Base-by-base conservation (phyloP, 2,888 invertebrate species). In the Eumacrocentrus americanus region DNA sequence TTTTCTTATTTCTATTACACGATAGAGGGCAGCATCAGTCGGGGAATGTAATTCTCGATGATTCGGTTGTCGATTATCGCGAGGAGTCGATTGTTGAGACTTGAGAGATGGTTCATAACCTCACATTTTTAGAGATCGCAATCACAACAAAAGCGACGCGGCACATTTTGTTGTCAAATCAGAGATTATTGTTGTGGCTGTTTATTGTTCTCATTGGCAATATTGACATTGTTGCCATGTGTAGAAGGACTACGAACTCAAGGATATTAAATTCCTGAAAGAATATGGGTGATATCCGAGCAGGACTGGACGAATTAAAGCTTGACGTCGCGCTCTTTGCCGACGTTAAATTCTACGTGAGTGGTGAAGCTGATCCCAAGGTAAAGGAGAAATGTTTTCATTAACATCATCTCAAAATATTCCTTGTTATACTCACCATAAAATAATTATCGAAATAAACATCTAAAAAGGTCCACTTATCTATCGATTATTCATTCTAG, bases 331-430 rank as follows among this genome's bases (percentile, higher is more conserved):
- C 85, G 73, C 84, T 94, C 72, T 94, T 94, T 82, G 89, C 90
- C 81, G 89, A 90, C 84, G 89, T 94, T 71, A 91, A 91, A 79
- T 94, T 89, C 83, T 92, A 89, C 83, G 84, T 91, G 73, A 91
- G 90, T 78, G 93, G 93, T 69, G 90, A 90, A 65, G 77, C 72
- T 50, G 80, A 80, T 67, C 74, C 80, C 29, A 80, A 80, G 75
- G 80, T 80, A 67, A 57, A 18, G 38, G 9, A 3, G 48, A 52
- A 62, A 53, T 61, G n/a, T n/a, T n/a, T n/a, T n/a, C n/a, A n/a
- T n/a, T n/a, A n/a, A n/a, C n/a, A n/a, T n/a, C n/a, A n/a, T n/a
- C n/a, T n/a, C n/a, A n/a, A n/a, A n/a, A n/a, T n/a, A n/a, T n/a
- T n/a, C n/a, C n/a, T n/a, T n/a, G n/a, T n/a, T n/a, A n/a, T n/a